phyloP scores from a whole-genome alignment of 2,797 vertebrate genomes.

The Etheostoma perlongum region DNA sequence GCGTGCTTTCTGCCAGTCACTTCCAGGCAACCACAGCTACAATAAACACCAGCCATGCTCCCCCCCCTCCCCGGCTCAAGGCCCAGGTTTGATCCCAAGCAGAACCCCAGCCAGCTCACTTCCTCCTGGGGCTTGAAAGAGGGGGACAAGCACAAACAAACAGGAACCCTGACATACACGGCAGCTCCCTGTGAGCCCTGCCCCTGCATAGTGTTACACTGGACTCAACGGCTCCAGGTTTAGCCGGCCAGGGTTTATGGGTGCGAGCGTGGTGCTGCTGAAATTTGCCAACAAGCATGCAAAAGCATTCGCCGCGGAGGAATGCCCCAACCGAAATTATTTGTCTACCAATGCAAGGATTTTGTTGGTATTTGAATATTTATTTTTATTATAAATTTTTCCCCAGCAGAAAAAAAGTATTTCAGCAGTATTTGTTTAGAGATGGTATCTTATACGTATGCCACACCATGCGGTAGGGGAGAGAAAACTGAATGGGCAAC shows the following conservation, averaged over 20 bases:
- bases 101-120: slow-evolving; percentile 87
- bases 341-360: background rate
- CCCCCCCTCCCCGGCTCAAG: slow-evolving; percentile 56
- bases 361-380: background rate
- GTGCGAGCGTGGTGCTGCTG: slow-evolving; percentile 22
- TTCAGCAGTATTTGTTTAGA: background rate
- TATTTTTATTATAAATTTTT: background rate
- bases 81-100: slow-evolving; percentile 89
- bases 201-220: slow-evolving; percentile 91
- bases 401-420: slow-evolving; percentile 5
- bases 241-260: slow-evolving; percentile 30
- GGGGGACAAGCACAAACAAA: slow-evolving; percentile 92
- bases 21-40: slow-evolving; percentile 80
- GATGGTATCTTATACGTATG: background rate
- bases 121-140: slow-evolving; percentile 84
- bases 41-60: slow-evolving; percentile 77
- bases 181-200: slow-evolving; percentile 76
- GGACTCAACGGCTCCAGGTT: slow-evolving; percentile 42
- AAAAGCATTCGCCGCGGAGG: background rate
- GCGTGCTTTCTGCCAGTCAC: slow-evolving; percentile 79
- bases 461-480: background rate
- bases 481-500: background rate
- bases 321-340: slow-evolving; percentile 3
- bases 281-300: slow-evolving; percentile 21
- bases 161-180: slow-evolving; percentile 76